These are phyloP conservation scores for Bos indicus DNA, from an alignment of 2,113 vertebrate species.

Conservation along the genomic window DNA sequence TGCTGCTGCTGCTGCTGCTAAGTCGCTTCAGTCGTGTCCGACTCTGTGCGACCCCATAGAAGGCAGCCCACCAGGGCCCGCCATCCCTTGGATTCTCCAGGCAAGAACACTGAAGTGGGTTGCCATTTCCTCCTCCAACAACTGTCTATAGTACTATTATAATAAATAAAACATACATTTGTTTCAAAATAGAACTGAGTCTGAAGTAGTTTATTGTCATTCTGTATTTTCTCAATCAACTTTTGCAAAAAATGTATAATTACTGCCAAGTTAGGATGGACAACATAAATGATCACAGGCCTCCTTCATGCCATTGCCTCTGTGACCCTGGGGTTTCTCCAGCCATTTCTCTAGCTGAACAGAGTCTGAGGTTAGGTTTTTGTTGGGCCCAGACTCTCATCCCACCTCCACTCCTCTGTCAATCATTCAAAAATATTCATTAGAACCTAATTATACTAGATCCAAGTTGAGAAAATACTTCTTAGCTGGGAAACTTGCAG, in stretches of 20 bases:
- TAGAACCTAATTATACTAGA: background rate
- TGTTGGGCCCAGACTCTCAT: background rate
- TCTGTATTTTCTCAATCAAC: slow-evolving; percentile 6
- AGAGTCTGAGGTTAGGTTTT: background rate
- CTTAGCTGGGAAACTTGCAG: background rate
- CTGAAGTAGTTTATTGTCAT: background rate
- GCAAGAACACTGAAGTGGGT: no score
- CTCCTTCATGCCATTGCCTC: background rate
- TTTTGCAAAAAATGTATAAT: background rate
- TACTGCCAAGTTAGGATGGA: background rate
- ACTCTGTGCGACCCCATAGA: no score
- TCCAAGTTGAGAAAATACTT: background rate
- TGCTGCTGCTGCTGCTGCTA: background rate
- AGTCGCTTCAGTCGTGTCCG: no score
- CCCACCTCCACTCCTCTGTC: background rate
- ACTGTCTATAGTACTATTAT: background rate
- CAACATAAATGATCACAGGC: background rate
- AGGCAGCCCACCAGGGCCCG: no score
- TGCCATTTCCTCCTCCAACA: background rate
- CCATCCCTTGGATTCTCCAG: no score
- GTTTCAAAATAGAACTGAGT: background rate
- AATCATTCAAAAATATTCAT: background rate
- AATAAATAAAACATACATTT: background rate
- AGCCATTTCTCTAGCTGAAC: background rate
- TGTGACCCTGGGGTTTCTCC: background rate